These are phyloP conservation scores for Lithobates sylvaticus DNA, from an alignment of 2,797 vertebrate species.

Conservation along the genomic window DNA sequence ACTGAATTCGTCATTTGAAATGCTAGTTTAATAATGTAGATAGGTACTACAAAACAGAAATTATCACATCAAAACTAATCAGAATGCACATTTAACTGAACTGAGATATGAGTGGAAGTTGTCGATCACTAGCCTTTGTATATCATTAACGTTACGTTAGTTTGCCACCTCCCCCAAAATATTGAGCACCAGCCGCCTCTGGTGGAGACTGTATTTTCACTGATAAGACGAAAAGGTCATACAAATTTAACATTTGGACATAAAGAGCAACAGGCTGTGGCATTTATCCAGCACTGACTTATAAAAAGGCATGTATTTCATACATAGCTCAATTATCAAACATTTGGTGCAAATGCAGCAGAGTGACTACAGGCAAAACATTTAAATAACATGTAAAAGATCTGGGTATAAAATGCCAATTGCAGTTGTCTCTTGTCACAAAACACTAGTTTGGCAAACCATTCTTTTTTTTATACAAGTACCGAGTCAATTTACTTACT, in stretches of 20 bases:
- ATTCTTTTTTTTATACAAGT: conserved; percentile 14
- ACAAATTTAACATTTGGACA: too few species aligned
- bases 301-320: neutral
- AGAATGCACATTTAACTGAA: too few species aligned
- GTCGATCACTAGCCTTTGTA: too few species aligned
- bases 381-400: neutral
- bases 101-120: too few species aligned
- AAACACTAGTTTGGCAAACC: neutral
- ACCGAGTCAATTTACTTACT: conserved; percentile 20
- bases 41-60: too few species aligned
- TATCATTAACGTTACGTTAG: too few species aligned
- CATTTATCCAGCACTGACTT: neutral
- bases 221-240: too few species aligned
- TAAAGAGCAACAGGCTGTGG: neutral
- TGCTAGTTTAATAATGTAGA: neutral
- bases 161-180: too few species aligned
- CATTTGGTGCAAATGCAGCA: neutral
- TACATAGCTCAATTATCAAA: neutral
- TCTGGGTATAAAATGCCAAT: neutral
- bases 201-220: too few species aligned
- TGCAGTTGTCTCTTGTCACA: neutral
- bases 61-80: too few species aligned
- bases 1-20: neutral
- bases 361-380: neutral
- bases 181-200: too few species aligned